Evolutionary conservation across 2,888 invertebrate species (phyloP), one percentile per base, ranked within the genome.

Genomic region (Agrotis puta): DNA sequence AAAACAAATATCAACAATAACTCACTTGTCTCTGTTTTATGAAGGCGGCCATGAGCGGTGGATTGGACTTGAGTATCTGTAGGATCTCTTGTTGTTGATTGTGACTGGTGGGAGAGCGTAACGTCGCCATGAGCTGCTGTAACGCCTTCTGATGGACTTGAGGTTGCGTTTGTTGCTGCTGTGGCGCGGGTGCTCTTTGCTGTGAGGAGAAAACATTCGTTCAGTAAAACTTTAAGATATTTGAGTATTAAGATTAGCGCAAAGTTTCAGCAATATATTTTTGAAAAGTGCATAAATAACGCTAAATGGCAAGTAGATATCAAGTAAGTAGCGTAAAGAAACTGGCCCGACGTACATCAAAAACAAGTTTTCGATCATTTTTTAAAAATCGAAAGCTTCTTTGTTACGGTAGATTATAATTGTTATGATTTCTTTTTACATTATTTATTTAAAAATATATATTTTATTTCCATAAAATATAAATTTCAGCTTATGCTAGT

Each of bases 11-110:
- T n/a, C n/a, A n/a, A n/a, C n/a, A n/a, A n/a, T n/a, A 13, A 61
- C 18, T 53, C 39, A 97, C 97, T 94, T 98, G 97, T 91, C 98
- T 96, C 92, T 98, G 98, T 91, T 99, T 98, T 79, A 99, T 98
- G 90, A 99, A 99, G 70, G 99, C 98, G 73, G 99, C 98, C 98
- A 99, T 99, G 61, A 99, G 97, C 87, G 98, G 98, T 53, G 99
- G 99, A 94, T 99, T 98, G 82, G 98, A 98, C 93, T 99, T 99
- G 77, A 99, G 97, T 91, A 99, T 98, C 87, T 98, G 97, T 77
- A 99, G 96, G 81, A 98, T 97, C 93, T 98, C 98, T 88, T 98
- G 98, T 90, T 99, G 99, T 91, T 99, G 99, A 90, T 99, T 98
- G 82, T 98, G 98, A 62, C 98, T 98, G 86, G 98, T 98, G 65